Percentiles rank a stretch among this genome's conserved stretches.
These are phyloP conservation scores for Apaloderma vittatum DNA, from an alignment of 2,113 vertebrate genomes.

Conservation along the genomic window DNA sequence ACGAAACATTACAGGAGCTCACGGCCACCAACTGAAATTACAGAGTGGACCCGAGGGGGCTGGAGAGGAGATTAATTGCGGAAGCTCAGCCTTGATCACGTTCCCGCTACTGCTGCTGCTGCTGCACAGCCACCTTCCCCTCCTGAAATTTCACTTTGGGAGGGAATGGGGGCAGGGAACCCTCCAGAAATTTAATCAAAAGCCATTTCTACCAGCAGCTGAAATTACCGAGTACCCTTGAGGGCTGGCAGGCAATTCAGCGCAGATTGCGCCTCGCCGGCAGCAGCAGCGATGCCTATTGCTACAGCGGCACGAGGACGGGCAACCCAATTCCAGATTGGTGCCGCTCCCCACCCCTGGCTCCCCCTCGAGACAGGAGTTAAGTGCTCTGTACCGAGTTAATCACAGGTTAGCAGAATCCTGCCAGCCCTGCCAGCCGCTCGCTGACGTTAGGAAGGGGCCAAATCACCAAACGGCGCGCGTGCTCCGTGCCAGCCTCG, in stretches of 20 bases:
- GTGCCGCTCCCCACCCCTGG: not conserved
- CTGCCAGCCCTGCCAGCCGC: constrained; percentile 18
- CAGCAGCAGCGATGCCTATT: not conserved
- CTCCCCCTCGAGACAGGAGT: not conserved
- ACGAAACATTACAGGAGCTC: not conserved
- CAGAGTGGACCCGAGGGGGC: not conserved
- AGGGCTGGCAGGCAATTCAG: not conserved
- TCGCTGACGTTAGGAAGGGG: not conserved
- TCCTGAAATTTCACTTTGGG: not conserved
- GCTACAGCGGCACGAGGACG: not conserved
- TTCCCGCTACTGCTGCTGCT: not conserved
- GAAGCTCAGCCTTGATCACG: not conserved
- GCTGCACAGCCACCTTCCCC: not conserved
- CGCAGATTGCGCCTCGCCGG: not conserved
- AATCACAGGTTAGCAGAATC: not conserved
- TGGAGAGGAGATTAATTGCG: not conserved
- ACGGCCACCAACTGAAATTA: not conserved
- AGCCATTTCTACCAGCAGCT: constrained; percentile 42
- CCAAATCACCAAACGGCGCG: not conserved
- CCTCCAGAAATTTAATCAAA: constrained; percentile 48
- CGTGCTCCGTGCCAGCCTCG: not conserved
- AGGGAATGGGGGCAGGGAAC: not conserved
- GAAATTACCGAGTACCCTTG: not conserved
- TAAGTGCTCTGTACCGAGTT: not conserved
- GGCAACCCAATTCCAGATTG: not conserved